Percentiles rank a stretch among this genome's conserved stretches.
phyloP scores from a whole-genome alignment of 2,797 vertebrate genomes.

The Platyrinchus mystaceus region DNA sequence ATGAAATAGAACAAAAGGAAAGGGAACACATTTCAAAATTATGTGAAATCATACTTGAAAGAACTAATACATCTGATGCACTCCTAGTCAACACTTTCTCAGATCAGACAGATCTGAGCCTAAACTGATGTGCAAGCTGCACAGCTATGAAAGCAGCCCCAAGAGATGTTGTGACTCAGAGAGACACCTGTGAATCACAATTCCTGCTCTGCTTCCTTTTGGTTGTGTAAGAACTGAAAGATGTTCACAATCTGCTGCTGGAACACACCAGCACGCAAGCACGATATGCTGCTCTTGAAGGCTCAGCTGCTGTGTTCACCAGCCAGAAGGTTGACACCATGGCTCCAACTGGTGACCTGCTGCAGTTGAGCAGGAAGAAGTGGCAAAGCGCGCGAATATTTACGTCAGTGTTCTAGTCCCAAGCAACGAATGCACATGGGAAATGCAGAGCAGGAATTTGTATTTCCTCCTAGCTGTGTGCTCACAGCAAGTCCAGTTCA shows the following conservation, averaged over 20 bases:
- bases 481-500: neutral
- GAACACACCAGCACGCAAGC: neutral
- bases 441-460: rapidly evolving
- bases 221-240: neutral
- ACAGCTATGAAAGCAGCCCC: neutral
- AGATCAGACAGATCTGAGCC: neutral
- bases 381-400: rapidly evolving
- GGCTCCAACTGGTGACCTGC: neutral
- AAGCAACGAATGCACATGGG: rapidly evolving
- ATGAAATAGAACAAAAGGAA: neutral
- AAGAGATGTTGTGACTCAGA: neutral
- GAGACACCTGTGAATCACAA: neutral
- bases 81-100: neutral
- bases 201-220: neutral
- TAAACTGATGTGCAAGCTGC: neutral
- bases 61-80: neutral
- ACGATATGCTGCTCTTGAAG: rapidly evolving
- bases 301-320: neutral
- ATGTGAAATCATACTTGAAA: neutral
- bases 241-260: neutral
- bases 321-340: neutral
- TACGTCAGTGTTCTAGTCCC: rapidly evolving
- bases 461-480: rapidly evolving
- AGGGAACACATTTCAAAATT: neutral
- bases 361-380: neutral